Evolutionary conservation across 2,797 vertebrate species (phyloP).

Genomic region (Heteromormyrus szaboi): DNA sequence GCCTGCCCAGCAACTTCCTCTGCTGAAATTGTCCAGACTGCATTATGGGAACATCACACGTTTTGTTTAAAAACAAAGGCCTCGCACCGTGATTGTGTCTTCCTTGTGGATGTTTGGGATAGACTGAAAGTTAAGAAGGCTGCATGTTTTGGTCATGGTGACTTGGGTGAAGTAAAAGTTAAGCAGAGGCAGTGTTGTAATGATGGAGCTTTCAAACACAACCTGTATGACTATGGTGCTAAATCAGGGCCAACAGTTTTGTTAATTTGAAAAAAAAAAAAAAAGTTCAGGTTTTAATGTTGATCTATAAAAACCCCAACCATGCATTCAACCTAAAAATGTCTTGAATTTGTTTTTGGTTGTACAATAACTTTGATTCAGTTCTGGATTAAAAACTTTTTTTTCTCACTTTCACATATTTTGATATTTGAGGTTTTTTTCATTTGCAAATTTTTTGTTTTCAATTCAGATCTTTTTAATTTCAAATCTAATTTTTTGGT

Average conservation of each 20-base stretch:
- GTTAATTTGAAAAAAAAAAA: neutral
- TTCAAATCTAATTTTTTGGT: neutral
- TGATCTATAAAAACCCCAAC: neutral
- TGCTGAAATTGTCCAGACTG: conserved; percentile 9
- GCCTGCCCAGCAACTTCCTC: conserved; percentile 10
- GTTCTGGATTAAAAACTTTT: neutral
- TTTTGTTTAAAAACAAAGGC: neutral
- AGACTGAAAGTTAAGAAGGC: neutral
- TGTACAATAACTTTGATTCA: neutral
- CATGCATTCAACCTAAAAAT: neutral
- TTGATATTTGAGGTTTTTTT: neutral
- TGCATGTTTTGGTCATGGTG: neutral
- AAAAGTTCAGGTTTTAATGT: neutral
- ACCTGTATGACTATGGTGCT: neutral
- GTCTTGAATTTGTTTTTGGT: neutral
- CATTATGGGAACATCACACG: conserved; percentile 12
- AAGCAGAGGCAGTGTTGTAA: neutral
- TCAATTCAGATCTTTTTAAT: neutral
- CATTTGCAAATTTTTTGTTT: neutral
- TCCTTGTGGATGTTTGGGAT: neutral
- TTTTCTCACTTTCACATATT: neutral
- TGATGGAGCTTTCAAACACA: neutral
- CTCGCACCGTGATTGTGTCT: neutral
- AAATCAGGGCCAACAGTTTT: neutral
- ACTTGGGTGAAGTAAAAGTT: neutral